Base-by-base conservation (phyloP, 2,113 vertebrate genomes). In the Ovibos moschatus region DNA sequence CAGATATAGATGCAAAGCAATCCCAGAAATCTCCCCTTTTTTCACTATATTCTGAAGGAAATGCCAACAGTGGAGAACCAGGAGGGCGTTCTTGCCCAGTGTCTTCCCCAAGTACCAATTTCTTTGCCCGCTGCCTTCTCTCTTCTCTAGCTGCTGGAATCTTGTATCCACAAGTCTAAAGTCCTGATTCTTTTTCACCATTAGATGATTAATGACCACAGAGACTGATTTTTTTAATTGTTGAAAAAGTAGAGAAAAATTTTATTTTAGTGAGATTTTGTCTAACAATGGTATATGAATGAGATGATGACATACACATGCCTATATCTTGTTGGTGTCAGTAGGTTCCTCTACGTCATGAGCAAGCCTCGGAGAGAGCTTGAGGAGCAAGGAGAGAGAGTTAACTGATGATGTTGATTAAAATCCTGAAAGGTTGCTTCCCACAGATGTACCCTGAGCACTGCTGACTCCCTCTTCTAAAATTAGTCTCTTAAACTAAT, bases 401-500 rank as follows among this genome's bases (percentile, higher is more conserved):
- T 25, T 78, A 36, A 57, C 15, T 50, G 53, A 23, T 84, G 47
- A 62, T 30, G 19, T 86, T 87, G 58, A 87, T 21, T 60, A 55
- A 93, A 87, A 92, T n/a, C 25, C 33, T 76, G 64, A 67, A 64
- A 94, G 40, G 16, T 45, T 33, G 33, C 43, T 83, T 95, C 33
- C 36, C 87, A 25, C 36, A 30, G 45, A 47, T 50, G 33, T 36
- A 40, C 30, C n/a, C 85, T 67, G 47, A 88, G 12, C 36, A 36
- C 45, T 28, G 12, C 78, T 0, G 2, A 74, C 36, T 45, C 36
- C 81, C 17, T 89, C 45, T 81, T 92, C 50, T 60, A 58, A 71
- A 87, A 74, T 74, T 51, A 87, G 57, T 81, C 95, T 86, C 91
- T 89, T 85, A 78, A 96, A 57, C 27, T 47, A 85, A 88, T 83